Base-by-base conservation (phyloP, 1,140 invertebrate species). In the Trissolcus basalis region DNA sequence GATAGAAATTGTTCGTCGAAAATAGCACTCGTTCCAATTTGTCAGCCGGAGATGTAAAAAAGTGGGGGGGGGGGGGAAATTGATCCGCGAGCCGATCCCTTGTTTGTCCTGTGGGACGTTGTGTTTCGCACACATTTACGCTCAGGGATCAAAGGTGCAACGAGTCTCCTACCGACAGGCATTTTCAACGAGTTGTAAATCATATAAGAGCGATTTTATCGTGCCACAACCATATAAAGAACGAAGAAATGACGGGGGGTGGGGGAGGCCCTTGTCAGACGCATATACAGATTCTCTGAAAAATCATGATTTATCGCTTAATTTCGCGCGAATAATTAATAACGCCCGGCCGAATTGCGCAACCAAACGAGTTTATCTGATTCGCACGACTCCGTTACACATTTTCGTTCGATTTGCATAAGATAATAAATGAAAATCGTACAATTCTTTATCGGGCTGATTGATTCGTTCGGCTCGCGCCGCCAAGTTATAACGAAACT, bases 131-230 rank as follows among this genome's bases (percentile, higher is more conserved):
- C 58, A 68, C 63, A 33, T 63, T 73, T 67, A 69, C 61, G 64
- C 58, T 64, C 39, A 47, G 77, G 71, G 77, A 74, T 78, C 77
- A 74, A 78, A 74, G 76, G 75, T 73, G 76, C 69, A 78, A 74
- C 67, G 58, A 74, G 70, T 64, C 69, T 77, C 64, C 68, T 64
- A 72, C 75, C 63, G 75, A 69, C 75, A 74, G 61, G 70, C 69
- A 74, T 74, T 78, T 74, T 78, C 77, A 78, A 19, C 77, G 67
- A 71, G 67, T 71, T 67, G 77, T 78, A 78, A 78, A 78, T 78
- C 77, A 78, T n/a, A n/a, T 74, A 71, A 33, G 11, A 39, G 54
- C 58, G 75, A 78, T 78, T 78, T 73, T 73, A 72, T 77, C 74
- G 63, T 49, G 19, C 45, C 67, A 39, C 36, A 14, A 27, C 68